Conservation (phyloP, 2,888 invertebrate genomes). For the Oscheius onirici region DNA sequence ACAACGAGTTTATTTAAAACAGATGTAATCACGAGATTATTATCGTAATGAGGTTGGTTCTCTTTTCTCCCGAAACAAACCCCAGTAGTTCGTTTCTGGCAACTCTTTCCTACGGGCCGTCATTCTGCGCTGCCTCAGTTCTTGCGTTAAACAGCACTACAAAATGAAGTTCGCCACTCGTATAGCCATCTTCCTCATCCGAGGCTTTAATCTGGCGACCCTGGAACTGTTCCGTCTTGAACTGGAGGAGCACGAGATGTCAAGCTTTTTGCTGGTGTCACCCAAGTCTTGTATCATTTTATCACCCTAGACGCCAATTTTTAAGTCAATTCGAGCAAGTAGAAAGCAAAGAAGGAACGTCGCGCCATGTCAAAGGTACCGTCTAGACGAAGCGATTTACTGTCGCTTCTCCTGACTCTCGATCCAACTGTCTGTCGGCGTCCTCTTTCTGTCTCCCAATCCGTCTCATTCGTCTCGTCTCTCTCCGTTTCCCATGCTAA, state of each 20-base stretch:
- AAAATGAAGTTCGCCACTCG: constrained; percentile 82
- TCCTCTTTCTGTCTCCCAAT: too few species aligned
- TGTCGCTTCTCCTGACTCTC: background rate
- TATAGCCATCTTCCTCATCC: constrained; percentile 79
- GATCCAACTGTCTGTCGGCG: too few species aligned
- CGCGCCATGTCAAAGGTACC: constrained; percentile 46
- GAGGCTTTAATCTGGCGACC: constrained; percentile 85
- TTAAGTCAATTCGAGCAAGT: constrained; percentile 28
- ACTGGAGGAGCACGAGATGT: constrained; percentile 82
- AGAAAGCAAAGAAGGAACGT: constrained; percentile 50
- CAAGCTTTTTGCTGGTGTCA: constrained; percentile 45
- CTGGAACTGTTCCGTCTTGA: constrained; percentile 82
- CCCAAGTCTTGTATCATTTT: constrained; percentile 26
- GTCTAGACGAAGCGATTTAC: constrained; percentile 14
- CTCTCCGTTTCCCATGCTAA: too few species aligned
- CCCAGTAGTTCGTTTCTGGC: too few species aligned
- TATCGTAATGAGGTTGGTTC: too few species aligned
- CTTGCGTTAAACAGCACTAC: constrained; percentile 80
- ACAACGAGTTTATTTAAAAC: too few species aligned
- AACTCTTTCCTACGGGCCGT: constrained; percentile 84
- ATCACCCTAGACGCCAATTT: background rate
- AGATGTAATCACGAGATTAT: too few species aligned
- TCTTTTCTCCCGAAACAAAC: too few species aligned
- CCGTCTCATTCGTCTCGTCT: too few species aligned
- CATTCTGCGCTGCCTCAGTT: constrained; percentile 81